Evolutionary conservation across 2,797 vertebrate genomes (phyloP).

Genomic region (Distichodus sexfasciatus): DNA sequence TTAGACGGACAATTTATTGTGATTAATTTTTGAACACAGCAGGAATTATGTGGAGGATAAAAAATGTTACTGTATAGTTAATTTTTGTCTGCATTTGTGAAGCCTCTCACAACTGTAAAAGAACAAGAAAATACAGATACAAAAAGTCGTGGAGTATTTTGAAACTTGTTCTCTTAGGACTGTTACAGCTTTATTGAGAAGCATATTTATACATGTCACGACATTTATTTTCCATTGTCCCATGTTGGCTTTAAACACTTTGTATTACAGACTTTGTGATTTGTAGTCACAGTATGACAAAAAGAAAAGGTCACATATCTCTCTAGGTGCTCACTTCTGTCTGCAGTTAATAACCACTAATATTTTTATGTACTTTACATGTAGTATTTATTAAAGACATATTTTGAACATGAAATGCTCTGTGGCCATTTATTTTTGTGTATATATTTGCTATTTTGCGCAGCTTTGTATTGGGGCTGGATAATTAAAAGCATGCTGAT

Average conservation of each 20-base stretch:
- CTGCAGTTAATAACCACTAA: background rate
- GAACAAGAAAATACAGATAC: too few relatives aligned
- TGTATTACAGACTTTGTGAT: background rate
- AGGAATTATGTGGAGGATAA: too few relatives aligned
- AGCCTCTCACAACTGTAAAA: too few relatives aligned
- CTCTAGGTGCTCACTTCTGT: background rate
- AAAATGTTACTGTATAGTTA: too few relatives aligned
- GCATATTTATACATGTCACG: background rate
- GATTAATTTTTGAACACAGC: too few relatives aligned
- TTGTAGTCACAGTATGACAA: background rate
- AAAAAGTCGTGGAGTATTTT: too few relatives aligned
- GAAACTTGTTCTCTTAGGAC: too few relatives aligned
- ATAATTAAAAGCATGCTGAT: background rate
- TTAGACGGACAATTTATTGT: background rate
- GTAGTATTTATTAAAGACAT: constrained; percentile 9
- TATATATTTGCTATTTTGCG: background rate
- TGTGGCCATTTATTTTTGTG: too few relatives aligned
- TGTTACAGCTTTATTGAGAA: background rate
- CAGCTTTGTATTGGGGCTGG: background rate
- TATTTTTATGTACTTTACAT: background rate
- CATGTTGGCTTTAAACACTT: background rate
- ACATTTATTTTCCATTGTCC: background rate
- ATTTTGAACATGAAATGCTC: background rate
- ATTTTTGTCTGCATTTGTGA: too few relatives aligned
- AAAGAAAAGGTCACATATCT: background rate